Base-by-base conservation (phyloP, 2,113 vertebrate species). In the Anhinga rufa region DNA sequence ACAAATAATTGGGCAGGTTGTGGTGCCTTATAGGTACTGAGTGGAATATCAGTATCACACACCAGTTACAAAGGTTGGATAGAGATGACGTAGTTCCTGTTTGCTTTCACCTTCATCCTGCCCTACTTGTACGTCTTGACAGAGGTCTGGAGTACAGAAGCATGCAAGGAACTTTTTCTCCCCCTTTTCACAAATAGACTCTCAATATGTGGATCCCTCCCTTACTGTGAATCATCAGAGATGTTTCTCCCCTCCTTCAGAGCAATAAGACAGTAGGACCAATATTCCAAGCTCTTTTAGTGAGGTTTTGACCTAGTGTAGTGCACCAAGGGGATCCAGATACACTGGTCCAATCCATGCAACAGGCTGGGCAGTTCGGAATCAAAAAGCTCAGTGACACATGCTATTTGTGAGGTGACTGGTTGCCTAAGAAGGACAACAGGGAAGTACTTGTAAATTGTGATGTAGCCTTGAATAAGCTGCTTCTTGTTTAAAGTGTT, bases 401-500 rank as follows among this genome's bases (percentile, higher is more conserved):
- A 0, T 10, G 21, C 25, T 83, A 1, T 52, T 51, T 89, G 65
- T 72, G 36, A 76, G 11, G 22, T 61, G 69, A 82, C 51, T 65
- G 61, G 24, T 48, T 89, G 55, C 32, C 64, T 69, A 58, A 90
- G 68, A 91, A 88, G 36, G 76, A 86, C 82, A 82, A 62, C 9
- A 11, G n/a, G 48, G 42, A 91, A 87, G 25, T 49, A 57, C 38
- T 69, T 66, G 64, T 88, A 93, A 93, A 92, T 96, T 70, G 80
- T 31, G 70, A 74, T 80, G 36, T 40, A 93, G 89, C 89, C 86
- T 82, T 83, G 91, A 95, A 92, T 94, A 96, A 96, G 92, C 81
- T 96, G 89, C 58, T 93, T 55, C 86, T 82, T 97, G 94, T 94
- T 97, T 86, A 86, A 97, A 92, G 72, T 81, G 76, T 90, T 97